Percentiles rank a stretch among this genome's conserved stretches.
These are phyloP conservation scores for Drosophila parthenogenetica DNA, from an alignment of 2,888 invertebrate species.

Conservation along the genomic window DNA sequence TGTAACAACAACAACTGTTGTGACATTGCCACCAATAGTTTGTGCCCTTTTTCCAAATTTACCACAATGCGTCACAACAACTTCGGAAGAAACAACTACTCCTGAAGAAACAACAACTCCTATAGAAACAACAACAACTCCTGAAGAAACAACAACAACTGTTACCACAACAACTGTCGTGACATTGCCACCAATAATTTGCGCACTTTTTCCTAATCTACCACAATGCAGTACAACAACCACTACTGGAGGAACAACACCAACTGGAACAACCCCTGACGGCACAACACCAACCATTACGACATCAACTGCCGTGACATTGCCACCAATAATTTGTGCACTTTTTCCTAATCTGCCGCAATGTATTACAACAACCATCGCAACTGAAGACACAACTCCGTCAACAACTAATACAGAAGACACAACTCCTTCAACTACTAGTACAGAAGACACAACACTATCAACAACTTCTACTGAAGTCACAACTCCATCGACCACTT, in stretches of 20 bases:
- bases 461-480: not conserved
- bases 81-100: not conserved
- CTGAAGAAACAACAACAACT: constrained; percentile 3
- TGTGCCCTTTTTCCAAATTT: no score
- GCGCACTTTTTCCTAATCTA: no score
- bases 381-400: no score
- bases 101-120: not conserved
- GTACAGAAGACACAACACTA: not conserved
- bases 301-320: not conserved
- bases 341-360: not conserved
- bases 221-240: not conserved
- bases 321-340: not conserved
- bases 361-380: not conserved
- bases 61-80: not conserved
- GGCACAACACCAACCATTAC: not conserved
- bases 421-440: not conserved
- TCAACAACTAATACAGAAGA: not conserved
- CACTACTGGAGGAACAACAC: not conserved
- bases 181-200: no score
- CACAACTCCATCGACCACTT: not conserved
- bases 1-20: not conserved
- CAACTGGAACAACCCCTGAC: not conserved
- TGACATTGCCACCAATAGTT: no score
- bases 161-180: not conserved
- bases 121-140: not conserved